These are phyloP conservation scores for Polylopha cassiicola DNA, from an alignment of 2,888 invertebrate species.

Conservation along the genomic window DNA sequence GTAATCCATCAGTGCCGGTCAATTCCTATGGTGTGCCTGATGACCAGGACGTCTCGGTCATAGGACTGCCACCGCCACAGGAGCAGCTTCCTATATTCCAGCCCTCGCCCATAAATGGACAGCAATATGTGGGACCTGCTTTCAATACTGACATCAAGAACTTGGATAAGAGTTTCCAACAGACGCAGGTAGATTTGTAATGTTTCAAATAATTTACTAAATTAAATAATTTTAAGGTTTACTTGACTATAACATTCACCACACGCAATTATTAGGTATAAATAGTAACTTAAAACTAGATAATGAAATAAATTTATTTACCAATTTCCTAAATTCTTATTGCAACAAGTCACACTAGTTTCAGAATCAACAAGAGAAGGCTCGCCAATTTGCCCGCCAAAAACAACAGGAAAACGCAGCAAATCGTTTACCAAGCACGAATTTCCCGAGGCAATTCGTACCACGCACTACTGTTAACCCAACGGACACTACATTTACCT, in stretches of 20 bases:
- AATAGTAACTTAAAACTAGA: too few relatives aligned
- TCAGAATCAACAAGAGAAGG: slow-evolving; percentile 56
- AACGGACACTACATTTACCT: slow-evolving; percentile 39
- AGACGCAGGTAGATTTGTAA: slow-evolving; percentile 43
- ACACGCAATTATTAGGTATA: too few relatives aligned
- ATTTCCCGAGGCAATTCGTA: slow-evolving; percentile 49
- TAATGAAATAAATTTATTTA: too few relatives aligned
- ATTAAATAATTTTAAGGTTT: too few relatives aligned
- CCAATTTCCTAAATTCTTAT: too few relatives aligned
- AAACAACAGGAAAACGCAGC: slow-evolving; percentile 44
- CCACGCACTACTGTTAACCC: slow-evolving; percentile 39
- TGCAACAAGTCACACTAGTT: too few relatives aligned
- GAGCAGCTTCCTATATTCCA: slow-evolving; percentile 62
- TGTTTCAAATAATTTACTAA: background rate
- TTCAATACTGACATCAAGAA: slow-evolving; percentile 53
- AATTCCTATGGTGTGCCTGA: slow-evolving; percentile 42
- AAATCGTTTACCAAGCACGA: slow-evolving; percentile 40
- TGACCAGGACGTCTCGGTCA: slow-evolving; percentile 61
- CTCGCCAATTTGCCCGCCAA: slow-evolving; percentile 56
- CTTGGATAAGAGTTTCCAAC: slow-evolving; percentile 49
- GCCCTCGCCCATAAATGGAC: slow-evolving; percentile 58
- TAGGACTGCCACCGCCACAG: slow-evolving; percentile 51
- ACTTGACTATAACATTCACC: too few relatives aligned
- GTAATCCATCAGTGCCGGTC: slow-evolving; percentile 34
- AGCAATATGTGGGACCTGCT: slow-evolving; percentile 54